These are phyloP conservation scores for Falcaria lacertinaria DNA, from an alignment of 2,888 invertebrate species.

Conservation along the genomic window DNA sequence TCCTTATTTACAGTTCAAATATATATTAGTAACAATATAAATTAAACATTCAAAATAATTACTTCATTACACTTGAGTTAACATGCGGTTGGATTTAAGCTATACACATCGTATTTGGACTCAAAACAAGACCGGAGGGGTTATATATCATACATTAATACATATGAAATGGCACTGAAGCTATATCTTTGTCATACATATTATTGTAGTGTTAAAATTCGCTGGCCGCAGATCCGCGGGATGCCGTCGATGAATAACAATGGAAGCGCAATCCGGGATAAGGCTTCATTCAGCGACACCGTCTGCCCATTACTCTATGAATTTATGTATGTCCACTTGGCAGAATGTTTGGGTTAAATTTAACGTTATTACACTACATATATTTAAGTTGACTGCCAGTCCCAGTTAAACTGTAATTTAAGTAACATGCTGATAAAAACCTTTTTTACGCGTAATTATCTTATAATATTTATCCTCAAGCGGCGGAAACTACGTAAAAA, in stretches of 20 bases:
- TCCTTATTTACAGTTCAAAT: too few relatives aligned
- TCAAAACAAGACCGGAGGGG: background rate
- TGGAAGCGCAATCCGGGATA: conserved; percentile 38
- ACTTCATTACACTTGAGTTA: too few relatives aligned
- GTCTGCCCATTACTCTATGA: conserved; percentile 66
- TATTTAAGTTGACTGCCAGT: too few relatives aligned
- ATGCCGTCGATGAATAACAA: conserved; percentile 61
- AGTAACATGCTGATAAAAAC: too few relatives aligned
- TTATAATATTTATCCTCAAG: too few relatives aligned
- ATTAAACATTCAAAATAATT: too few relatives aligned
- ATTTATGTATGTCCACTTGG: conserved; percentile 57
- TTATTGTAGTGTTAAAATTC: conserved; percentile 48
- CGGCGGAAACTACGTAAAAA: too few relatives aligned
- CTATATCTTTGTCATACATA: conserved; percentile 27
- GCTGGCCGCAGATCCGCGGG: conserved; percentile 43
- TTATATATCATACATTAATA: conserved; percentile 3
- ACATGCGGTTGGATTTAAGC: too few relatives aligned
- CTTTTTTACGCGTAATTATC: too few relatives aligned
- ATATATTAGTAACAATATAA: too few relatives aligned
- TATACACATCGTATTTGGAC: background rate
- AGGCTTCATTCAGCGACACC: conserved; percentile 49
- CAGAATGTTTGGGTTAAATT: conserved; percentile 7
- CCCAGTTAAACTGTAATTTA: too few relatives aligned
- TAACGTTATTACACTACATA: background rate
- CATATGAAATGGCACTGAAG: conserved; percentile 11